phyloP scores from a whole-genome alignment of 2,113 vertebrate genomes.

The Chaetops frenatus region DNA sequence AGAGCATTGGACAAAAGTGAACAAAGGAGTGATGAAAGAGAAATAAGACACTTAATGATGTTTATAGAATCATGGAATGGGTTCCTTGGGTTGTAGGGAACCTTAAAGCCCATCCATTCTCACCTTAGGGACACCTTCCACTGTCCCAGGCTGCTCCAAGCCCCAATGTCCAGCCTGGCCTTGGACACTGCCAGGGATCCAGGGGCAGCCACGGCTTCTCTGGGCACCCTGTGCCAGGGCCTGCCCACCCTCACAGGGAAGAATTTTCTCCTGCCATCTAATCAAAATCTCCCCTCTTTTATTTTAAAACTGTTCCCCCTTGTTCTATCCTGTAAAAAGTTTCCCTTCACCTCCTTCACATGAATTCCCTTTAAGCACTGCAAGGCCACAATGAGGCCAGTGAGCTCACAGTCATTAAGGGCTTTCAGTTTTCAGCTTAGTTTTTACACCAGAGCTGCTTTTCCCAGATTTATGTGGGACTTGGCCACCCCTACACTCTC shows the following conservation, averaged over 20 bases:
- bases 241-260: rapidly evolving
- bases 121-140: neutral
- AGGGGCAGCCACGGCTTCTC: neutral
- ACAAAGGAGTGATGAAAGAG: neutral
- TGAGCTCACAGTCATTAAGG: neutral
- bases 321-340: neutral
- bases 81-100: too few relatives aligned
- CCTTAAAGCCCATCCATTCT: rapidly evolving
- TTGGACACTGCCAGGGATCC: neutral
- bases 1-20: neutral
- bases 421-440: neutral
- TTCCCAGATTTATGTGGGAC: neutral
- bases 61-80: neutral
- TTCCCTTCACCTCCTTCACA: neutral
- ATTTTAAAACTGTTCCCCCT: neutral
- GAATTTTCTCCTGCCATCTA: neutral
- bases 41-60: neutral
- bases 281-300: neutral
- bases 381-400: neutral
- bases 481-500: neutral
- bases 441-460: neutral
- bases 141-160: rapidly evolving
- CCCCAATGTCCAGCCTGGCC: rapidly evolving
- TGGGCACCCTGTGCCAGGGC: neutral
- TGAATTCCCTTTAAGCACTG: neutral